Evolutionary conservation across 2,888 invertebrate species (phyloP), one percentile per base, ranked within the genome.

Genomic region (Lacanobia oleracea): DNA sequence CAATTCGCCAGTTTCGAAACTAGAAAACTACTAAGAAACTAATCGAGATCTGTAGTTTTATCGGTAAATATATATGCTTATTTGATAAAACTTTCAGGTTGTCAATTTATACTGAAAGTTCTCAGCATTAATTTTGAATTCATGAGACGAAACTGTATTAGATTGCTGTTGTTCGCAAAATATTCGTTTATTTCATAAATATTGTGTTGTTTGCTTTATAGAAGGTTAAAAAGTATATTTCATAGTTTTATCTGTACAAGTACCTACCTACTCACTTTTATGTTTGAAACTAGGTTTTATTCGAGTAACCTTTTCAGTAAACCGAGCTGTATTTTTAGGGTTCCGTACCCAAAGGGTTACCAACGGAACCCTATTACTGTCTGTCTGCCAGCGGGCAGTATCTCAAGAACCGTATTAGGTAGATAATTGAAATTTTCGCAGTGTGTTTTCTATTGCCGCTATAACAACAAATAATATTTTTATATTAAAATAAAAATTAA

Each of bases 41-140:
- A 72, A 62, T 79, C 48, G 12, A 68, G 59, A 56, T 53, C 79
- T 62, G 61, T 57, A 68, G 62, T 57, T 74, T 54, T 59, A 45
- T 68, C 57, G n/a, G 69, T 82, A 66, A 66, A 72, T 65, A 81
- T 65, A 81, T 21, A 40, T 66, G 48, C 14, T 33, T 64, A 72
- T 68, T 70, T 70, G 61, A 79, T 72, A 72, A 72, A 40, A 74
- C 69, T 70, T 70, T 74, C 54, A 70, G 65, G 84, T 84, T 67
- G 63, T 54, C 73, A 74, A 67, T 74, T 74, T 76, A 75, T 72
- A 60, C 50, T 18, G 56, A 74, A 81, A 84, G 48, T 81, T 84
- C 76, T 50, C 18, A 51, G 33, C 53, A 67, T 54, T 64, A 6
- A 79, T 79, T 77, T 83, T 51, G 74, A 81, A 85, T 85, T 85